Evolutionary conservation across 2,113 vertebrate genomes (phyloP), one percentile per base, ranked within the genome.

Genomic region (Myocastor coypus): DNA sequence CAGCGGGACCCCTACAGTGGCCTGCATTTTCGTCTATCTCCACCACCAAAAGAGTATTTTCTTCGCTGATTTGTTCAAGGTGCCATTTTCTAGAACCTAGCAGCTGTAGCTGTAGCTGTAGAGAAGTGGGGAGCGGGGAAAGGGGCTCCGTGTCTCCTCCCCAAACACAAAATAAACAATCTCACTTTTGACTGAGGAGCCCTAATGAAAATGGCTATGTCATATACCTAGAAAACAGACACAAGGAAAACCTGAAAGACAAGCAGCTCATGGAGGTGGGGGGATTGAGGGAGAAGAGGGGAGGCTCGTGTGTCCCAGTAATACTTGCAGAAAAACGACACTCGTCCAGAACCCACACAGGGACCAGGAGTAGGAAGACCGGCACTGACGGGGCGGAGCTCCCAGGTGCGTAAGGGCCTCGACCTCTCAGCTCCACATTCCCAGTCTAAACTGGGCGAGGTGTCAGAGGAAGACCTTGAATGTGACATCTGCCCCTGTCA

Each of bases 201-300:
- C 78, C 84, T 94, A 50, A 71, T 89, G 32, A 84, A 37, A 89
- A 37, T 37, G 34, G 95, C 89, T 82, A 59, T 50, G 69, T n/a
- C 71, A 92, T 96, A 69, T 95, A 97, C 95, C 98, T 96, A 95
- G 97, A 97, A 97, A 97, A 98, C 97, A 93, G 61, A 95, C 88
- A 97, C 81, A 91, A 64, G 37, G 40, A 91, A 73, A 69, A 94
- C 94, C 95, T 87, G 96, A 97, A 98, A 97, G 98, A 98, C 97
- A 95, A 97, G 0, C 30, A 97, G 92, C 98, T 97, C 98, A 97
- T 22, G 24, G 24, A 57, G 19, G n/a, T n/a, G 55, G 16, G 22
- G 95, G 95, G 78, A 24, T 4, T 3, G 3, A 55, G 71, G 14
- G 20, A 13, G 26, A 32, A 17, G 78, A 87, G 97, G 95, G 95